These are phyloP conservation scores for Linyphia triangularis DNA, from an alignment of 2,888 invertebrate species.

Conservation along the genomic window DNA sequence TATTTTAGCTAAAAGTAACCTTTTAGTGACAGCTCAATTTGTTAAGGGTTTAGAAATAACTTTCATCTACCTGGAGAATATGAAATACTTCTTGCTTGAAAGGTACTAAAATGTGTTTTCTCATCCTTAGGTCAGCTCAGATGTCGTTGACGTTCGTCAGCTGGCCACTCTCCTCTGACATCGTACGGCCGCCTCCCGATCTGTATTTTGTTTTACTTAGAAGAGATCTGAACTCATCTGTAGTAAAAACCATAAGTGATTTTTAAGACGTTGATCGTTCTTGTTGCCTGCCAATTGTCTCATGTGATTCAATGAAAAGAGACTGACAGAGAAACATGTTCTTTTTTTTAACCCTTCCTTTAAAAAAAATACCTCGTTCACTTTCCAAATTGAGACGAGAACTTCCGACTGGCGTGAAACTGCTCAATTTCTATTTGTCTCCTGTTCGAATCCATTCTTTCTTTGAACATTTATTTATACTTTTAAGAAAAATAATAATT, in stretches of 20 bases:
- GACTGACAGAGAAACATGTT: too few relatives aligned
- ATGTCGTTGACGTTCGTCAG: conserved; percentile 69
- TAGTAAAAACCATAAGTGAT: conserved; percentile 8
- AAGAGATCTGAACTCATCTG: conserved; percentile 67
- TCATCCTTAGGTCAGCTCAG: conserved; percentile 63
- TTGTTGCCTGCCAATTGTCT: not conserved
- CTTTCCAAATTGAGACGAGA: too few relatives aligned
- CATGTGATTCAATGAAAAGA: not conserved
- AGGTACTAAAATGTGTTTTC: too few relatives aligned
- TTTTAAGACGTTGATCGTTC: not conserved
- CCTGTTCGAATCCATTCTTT: not conserved
- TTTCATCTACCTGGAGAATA: too few relatives aligned
- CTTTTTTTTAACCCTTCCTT: too few relatives aligned
- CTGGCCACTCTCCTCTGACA: conserved; percentile 73
- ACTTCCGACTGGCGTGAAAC: not conserved
- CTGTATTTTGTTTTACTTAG: conserved; percentile 52
- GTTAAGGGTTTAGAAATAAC: too few relatives aligned
- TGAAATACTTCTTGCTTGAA: too few relatives aligned
- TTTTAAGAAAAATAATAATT: not conserved
- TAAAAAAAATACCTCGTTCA: too few relatives aligned
- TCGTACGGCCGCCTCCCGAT: conserved; percentile 24
- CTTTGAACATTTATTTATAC: not conserved
- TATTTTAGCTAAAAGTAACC: too few relatives aligned
- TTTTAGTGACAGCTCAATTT: too few relatives aligned
- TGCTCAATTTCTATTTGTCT: not conserved